Percentiles rank a stretch among this genome's conserved stretches.
phyloP scores from a whole-genome alignment of 2,888 invertebrate genomes.

The Actias luna region DNA sequence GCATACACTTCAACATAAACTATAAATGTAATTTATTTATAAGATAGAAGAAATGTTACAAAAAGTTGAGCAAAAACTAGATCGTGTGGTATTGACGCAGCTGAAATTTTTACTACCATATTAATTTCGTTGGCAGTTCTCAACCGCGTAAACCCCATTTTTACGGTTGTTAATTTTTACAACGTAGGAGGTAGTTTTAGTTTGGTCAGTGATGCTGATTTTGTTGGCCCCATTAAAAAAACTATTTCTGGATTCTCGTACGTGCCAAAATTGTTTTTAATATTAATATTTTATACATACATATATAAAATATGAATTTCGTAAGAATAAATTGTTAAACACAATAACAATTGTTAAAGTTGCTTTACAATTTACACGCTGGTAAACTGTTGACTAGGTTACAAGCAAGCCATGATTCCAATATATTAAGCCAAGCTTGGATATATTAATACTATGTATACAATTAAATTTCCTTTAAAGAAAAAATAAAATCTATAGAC shows the following conservation, averaged over 20 bases:
- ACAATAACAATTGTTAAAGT: no score
- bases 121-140: background rate
- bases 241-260: background rate
- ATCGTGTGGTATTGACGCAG: background rate
- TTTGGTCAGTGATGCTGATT: background rate
- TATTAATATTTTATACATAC: background rate
- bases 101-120: background rate
- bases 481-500: no score
- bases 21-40: background rate
- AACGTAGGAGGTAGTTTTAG: background rate
- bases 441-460: no score
- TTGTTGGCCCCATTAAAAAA: background rate
- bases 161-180: slow-evolving; percentile 1
- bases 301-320: background rate
- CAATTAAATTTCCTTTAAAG: no score
- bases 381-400: no score
- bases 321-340: no score
- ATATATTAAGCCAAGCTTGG: no score
- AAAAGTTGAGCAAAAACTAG: background rate
- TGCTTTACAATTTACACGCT: no score
- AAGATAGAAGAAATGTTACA: background rate
- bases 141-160: background rate
- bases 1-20: no score
- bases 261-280: background rate
- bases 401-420: no score